Evolutionary conservation across 2,113 vertebrate genomes (phyloP).

Genomic region (Phylloscopus whistleri): DNA sequence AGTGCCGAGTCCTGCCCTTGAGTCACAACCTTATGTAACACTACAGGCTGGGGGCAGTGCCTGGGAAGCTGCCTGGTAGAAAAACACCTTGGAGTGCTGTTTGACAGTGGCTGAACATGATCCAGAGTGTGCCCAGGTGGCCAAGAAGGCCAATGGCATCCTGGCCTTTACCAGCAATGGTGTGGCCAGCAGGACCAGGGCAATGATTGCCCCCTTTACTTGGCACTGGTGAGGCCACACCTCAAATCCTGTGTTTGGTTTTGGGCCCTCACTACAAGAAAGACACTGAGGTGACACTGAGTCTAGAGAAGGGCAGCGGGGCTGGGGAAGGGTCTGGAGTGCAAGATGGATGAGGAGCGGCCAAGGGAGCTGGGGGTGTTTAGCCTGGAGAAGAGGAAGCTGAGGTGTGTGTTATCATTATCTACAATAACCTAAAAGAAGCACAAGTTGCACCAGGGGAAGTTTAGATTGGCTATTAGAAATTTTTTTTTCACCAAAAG

Average conservation of each 20-base stretch:
- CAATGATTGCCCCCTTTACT: rapidly evolving
- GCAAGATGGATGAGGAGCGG: no score
- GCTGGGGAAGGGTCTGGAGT: no score
- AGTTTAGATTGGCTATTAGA: neutral
- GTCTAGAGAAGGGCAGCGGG: no score
- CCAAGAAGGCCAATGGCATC: neutral
- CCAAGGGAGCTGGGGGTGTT: no score
- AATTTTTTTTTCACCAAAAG: rapidly evolving
- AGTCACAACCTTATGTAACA: neutral
- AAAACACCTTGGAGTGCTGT: neutral
- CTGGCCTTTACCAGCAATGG: neutral
- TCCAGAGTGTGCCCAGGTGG: neutral
- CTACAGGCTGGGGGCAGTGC: neutral
- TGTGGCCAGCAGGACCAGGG: neutral
- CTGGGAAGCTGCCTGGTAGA: neutral
- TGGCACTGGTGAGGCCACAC: no score
- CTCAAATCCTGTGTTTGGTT: no score
- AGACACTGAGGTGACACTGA: no score
- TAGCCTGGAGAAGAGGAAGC: no score
- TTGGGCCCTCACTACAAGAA: no score
- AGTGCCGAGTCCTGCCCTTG: neutral
- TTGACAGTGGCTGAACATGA: neutral
- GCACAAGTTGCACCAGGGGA: no score
- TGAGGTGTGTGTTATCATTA: no score
- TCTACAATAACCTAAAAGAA: no score